These are phyloP conservation scores for Pterostichus madidus DNA, from an alignment of 2,888 invertebrate genomes.

Conservation along the genomic window DNA sequence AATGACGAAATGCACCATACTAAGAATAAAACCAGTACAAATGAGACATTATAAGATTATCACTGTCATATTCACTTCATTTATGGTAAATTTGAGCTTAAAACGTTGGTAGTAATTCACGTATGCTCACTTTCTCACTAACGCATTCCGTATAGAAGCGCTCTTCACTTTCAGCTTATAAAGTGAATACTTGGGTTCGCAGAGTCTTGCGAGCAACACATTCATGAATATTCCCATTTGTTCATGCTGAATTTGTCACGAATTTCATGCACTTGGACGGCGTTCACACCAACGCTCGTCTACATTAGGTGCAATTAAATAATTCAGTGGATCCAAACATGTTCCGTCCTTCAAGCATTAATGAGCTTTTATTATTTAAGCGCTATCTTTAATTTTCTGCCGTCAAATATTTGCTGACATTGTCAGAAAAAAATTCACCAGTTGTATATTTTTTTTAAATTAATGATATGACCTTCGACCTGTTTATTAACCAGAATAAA, in stretches of 20 bases:
- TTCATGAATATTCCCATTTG: constrained; percentile 46
- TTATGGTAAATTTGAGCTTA: constrained; percentile 25
- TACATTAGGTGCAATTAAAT: constrained; percentile 33
- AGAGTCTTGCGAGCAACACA: constrained; percentile 23
- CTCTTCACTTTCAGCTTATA: constrained; percentile 3
- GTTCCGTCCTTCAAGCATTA: neutral
- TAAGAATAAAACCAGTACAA: too few relatives aligned
- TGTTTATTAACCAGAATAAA: too few relatives aligned
- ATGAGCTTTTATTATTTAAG: neutral
- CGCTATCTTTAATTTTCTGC: neutral
- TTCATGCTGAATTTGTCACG: constrained; percentile 28
- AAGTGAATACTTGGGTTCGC: neutral
- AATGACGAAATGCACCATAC: too few relatives aligned
- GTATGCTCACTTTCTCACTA: constrained; percentile 36
- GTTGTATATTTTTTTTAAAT: too few relatives aligned
- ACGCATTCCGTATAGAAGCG: neutral
- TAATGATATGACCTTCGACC: too few relatives aligned
- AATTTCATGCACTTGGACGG: constrained; percentile 8
- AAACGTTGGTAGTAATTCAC: constrained; percentile 16
- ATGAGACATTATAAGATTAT: too few relatives aligned
- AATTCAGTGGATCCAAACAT: constrained; percentile 25
- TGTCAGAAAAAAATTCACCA: too few relatives aligned
- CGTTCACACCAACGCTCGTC: neutral
- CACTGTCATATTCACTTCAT: neutral
- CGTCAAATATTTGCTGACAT: too few relatives aligned